phyloP scores from a whole-genome alignment of 2,888 invertebrate species.

The Spisula solida region DNA sequence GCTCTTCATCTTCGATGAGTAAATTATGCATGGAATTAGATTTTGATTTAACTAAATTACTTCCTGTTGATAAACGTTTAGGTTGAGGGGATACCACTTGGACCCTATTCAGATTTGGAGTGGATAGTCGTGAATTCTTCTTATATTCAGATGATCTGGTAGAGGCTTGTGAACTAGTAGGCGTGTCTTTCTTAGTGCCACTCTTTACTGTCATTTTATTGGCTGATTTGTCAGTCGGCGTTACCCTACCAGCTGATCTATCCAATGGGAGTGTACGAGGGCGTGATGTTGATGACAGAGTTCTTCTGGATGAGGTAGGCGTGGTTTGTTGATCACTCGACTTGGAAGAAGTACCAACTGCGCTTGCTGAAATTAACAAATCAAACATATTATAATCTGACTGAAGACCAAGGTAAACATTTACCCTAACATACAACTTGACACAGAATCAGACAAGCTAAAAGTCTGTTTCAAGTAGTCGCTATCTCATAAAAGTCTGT shows the following conservation, averaged over 20 bases:
- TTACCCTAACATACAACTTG: not conserved
- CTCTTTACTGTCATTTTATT: conserved; percentile 29
- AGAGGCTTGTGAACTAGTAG: conserved; percentile 47
- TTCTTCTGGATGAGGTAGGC: conserved; percentile 53
- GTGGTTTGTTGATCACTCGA: conserved; percentile 35
- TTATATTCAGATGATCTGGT: conserved; percentile 51
- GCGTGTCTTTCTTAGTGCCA: conserved; percentile 43
- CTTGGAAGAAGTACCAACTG: conserved; percentile 39
- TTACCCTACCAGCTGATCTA: conserved; percentile 51
- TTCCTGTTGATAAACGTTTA: conserved; percentile 55
- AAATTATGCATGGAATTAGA: conserved; percentile 67
- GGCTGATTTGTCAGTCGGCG: conserved; percentile 54
- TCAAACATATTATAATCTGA: not conserved
- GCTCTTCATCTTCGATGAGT: conserved; percentile 43
- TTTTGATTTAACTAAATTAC: conserved; percentile 65
- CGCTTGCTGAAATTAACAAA: conserved; percentile 50
- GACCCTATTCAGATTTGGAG: conserved; percentile 53
- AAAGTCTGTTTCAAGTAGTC: not conserved
- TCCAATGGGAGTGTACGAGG: conserved; percentile 67
- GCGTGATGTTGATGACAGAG: conserved; percentile 46
- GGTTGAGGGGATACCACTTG: conserved; percentile 42
- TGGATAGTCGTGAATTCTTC: conserved; percentile 54
- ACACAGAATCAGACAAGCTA: not conserved
- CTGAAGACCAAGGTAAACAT: not conserved
- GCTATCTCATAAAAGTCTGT: not conserved